These are phyloP conservation scores for Drosophila kanapiae DNA, from an alignment of 1,140 invertebrate species.

Conservation along the genomic window DNA sequence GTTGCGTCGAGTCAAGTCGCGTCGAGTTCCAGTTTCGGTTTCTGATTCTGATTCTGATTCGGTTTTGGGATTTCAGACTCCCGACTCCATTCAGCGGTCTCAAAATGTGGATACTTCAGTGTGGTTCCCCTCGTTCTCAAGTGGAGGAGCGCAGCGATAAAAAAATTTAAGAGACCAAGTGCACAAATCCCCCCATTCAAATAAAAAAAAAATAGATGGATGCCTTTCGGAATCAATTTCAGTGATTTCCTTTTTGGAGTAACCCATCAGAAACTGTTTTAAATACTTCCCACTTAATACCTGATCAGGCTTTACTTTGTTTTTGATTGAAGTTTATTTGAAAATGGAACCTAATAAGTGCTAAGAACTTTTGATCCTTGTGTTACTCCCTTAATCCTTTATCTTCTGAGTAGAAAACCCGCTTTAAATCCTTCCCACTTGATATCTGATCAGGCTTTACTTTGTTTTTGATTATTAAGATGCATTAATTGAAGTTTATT, in stretches of 20 bases:
- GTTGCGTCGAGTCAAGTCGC: conserved; percentile 41
- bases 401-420: too few species aligned
- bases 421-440: background rate
- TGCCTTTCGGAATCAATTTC: too few species aligned
- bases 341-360: too few species aligned
- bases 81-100: conserved; percentile 1
- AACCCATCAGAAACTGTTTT: too few species aligned
- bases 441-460: background rate
- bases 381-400: too few species aligned
- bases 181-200: conserved; percentile 2
- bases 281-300: too few species aligned
- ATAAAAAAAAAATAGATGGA: too few species aligned
- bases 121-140: background rate
- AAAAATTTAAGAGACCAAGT: conserved; percentile 19
- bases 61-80: conserved; percentile 19
- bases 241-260: too few species aligned
- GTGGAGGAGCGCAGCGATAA: conserved; percentile 1
- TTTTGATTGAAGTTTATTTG: too few species aligned
- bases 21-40: conserved; percentile 34
- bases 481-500: background rate
- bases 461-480: background rate
- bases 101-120: conserved; percentile 16
- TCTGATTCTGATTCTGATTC: conserved; percentile 2
- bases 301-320: too few species aligned
- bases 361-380: too few species aligned